Conservation (phyloP, 2,888 invertebrate genomes). For the Xestia rhomboidea region DNA sequence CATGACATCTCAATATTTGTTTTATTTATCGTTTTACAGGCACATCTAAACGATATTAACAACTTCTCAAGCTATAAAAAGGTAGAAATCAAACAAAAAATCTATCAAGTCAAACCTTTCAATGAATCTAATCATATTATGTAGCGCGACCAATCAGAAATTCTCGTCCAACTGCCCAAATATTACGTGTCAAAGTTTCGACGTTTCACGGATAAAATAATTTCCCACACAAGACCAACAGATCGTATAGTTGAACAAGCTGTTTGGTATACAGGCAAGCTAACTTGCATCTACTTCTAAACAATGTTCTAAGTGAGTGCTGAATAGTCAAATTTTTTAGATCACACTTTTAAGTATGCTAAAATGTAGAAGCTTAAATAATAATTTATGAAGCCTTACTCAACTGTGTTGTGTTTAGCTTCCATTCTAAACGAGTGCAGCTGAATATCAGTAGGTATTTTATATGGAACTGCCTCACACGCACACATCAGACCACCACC, state of each 20-base stretch:
- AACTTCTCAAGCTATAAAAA: constrained; percentile 7
- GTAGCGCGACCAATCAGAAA: constrained; percentile 40
- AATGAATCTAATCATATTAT: constrained; percentile 46
- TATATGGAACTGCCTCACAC: no score
- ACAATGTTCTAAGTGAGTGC: no score
- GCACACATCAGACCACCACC: no score
- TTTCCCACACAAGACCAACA: constrained; percentile 53
- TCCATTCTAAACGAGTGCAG: no score
- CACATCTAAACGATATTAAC: not conserved
- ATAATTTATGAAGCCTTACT: no score
- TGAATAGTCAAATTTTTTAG: no score
- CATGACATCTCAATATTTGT: not conserved
- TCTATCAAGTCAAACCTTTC: constrained; percentile 7
- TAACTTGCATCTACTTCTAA: no score
- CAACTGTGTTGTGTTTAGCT: no score
- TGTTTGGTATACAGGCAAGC: no score
- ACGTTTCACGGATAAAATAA: constrained; percentile 35
- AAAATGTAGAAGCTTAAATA: no score
- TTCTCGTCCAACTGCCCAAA: constrained; percentile 22
- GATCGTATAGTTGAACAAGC: constrained; percentile 4
- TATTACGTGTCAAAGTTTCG: constrained; percentile 39
- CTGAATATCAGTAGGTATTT: no score
- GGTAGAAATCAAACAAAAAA: constrained; percentile 25
- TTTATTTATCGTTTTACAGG: constrained; percentile 1
- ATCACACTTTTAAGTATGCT: no score